Conservation (phyloP, 2,113 vertebrate species). For the Bombycilla garrulus region DNA sequence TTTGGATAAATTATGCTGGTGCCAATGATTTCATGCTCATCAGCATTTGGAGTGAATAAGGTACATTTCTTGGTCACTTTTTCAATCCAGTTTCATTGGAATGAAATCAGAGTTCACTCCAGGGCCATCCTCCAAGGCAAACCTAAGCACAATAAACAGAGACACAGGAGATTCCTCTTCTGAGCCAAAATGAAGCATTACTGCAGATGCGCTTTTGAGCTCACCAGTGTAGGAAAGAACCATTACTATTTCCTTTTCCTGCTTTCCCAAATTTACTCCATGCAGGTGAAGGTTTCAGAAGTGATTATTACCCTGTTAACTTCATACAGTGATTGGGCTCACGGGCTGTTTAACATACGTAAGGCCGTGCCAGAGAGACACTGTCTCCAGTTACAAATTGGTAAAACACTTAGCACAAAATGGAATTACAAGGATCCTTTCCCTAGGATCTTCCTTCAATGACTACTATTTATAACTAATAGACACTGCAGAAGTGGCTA, state of each 20-base stretch:
- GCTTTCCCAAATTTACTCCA: not conserved
- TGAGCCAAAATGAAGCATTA: not conserved
- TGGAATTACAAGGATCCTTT: not conserved
- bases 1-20: not conserved
- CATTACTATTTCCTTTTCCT: not conserved
- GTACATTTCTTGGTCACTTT: not conserved
- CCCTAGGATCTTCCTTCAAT: not conserved
- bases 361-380: not conserved
- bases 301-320: not conserved
- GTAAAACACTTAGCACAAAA: not conserved
- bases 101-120: not conserved
- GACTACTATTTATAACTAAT: not conserved
- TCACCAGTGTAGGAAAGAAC: not conserved
- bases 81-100: not conserved
- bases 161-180: not conserved
- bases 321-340: not conserved
- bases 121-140: not conserved
- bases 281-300: not conserved
- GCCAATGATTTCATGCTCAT: not conserved
- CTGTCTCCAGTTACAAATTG: not conserved
- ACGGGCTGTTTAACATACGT: not conserved
- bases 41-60: not conserved
- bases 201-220: not conserved
- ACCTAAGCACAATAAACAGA: not conserved
- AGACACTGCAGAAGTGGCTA: not conserved